phyloP scores from a whole-genome alignment of 2,113 vertebrate genomes.

The Erinaceus europaeus region DNA sequence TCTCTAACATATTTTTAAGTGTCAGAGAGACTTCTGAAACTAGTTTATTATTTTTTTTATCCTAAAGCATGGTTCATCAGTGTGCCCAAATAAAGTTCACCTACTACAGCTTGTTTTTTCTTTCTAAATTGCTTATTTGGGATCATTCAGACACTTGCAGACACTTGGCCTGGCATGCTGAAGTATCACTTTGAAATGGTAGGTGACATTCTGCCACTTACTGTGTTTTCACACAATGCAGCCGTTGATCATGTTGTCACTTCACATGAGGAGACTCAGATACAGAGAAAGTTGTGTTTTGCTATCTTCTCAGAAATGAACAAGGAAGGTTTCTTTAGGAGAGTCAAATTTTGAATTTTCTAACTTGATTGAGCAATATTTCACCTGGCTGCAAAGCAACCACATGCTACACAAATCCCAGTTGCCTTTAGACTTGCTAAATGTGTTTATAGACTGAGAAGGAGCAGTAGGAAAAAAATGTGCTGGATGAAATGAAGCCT shows the following conservation, averaged over 20 bases:
- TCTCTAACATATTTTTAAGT: neutral
- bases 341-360: conserved; percentile 41
- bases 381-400: conserved; percentile 24
- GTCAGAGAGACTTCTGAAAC: neutral
- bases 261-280: neutral
- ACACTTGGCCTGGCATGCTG: rapidly evolving
- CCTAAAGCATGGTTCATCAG: neutral
- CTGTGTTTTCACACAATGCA: neutral
- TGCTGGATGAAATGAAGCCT: conserved; percentile 31
- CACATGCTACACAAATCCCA: neutral
- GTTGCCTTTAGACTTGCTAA: conserved; percentile 54
- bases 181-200: neutral
- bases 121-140: neutral
- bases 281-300: neutral
- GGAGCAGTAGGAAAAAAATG: neutral
- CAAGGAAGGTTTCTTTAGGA: neutral
- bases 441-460: conserved; percentile 27
- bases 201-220: neutral
- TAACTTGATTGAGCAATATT: conserved; percentile 32
- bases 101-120: neutral
- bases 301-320: conserved; percentile 22
- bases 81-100: neutral
- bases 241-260: conserved; percentile 14
- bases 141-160: neutral
- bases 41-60: neutral